These are phyloP conservation scores for Macrotrachela quadricornifera DNA, from an alignment of 1,140 invertebrate species.

Conservation along the genomic window DNA sequence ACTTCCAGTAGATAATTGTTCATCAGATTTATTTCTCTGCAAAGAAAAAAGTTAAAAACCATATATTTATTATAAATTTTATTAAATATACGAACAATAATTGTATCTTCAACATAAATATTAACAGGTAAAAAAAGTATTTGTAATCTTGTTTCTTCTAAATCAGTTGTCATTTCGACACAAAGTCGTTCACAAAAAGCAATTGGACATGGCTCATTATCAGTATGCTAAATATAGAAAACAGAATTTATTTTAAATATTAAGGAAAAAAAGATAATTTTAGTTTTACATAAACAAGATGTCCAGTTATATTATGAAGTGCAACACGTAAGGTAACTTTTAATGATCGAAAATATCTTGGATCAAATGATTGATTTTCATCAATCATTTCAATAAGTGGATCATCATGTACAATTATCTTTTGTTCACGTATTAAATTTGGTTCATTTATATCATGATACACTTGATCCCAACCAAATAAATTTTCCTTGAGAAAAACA, in stretches of 20 bases:
- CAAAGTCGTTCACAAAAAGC: constrained; percentile 68
- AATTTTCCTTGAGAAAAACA: neutral
- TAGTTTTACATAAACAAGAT: constrained; percentile 28
- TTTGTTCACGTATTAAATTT: no score
- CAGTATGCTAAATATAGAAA: constrained; percentile 5
- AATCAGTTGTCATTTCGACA: constrained; percentile 87
- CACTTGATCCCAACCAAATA: constrained; percentile 8
- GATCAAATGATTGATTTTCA: constrained; percentile 35
- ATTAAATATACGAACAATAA: neutral
- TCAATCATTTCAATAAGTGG: no score
- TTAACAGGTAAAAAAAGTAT: constrained; percentile 61
- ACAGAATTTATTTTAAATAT: constrained; percentile 9
- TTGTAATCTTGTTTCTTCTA: constrained; percentile 68
- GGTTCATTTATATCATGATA: neutral
- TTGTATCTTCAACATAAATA: constrained; percentile 22
- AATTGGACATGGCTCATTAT: constrained; percentile 49
- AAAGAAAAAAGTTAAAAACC: no score
- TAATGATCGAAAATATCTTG: constrained; percentile 59
- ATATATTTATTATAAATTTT: no score
- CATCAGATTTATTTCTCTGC: no score
- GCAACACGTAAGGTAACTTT: constrained; percentile 77
- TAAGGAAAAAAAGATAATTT: neutral
- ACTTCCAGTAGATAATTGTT: constrained; percentile 27
- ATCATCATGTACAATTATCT: no score
- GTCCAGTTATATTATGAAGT: constrained; percentile 77